Percentiles rank a stretch among this genome's conserved stretches.
Evolutionary conservation across 2,797 vertebrate genomes (phyloP).

Genomic region (Coreius guichenoti): DNA sequence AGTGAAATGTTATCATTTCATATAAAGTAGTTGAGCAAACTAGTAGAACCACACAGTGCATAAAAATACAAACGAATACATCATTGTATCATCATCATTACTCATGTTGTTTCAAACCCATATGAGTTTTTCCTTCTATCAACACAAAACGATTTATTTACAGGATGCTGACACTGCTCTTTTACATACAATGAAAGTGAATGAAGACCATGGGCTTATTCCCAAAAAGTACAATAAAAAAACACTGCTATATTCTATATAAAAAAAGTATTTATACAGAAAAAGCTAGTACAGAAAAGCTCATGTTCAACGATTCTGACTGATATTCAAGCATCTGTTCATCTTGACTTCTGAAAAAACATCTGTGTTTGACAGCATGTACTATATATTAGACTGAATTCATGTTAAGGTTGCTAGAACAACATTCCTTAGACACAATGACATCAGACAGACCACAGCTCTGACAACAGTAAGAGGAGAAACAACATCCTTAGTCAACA

Average conservation of each 20-base stretch:
- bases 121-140: too few species aligned
- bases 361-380: background rate
- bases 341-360: background rate
- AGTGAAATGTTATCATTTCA: too few species aligned
- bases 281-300: background rate
- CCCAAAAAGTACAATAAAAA: too few species aligned
- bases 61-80: too few species aligned
- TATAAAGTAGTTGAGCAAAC: too few species aligned
- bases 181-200: background rate
- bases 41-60: too few species aligned
- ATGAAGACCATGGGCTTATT: background rate
- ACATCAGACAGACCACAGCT: slow-evolving; percentile 34
- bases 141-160: too few species aligned
- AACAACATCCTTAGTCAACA: slow-evolving; percentile 16
- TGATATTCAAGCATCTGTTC: background rate
- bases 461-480: slow-evolving; percentile 21
- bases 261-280: too few species aligned
- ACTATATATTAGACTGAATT: slow-evolving; percentile 5
- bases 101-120: too few species aligned
- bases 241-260: background rate
- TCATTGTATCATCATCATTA: too few species aligned
- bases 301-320: background rate
- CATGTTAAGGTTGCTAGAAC: slow-evolving; percentile 7
- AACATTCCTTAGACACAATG: slow-evolving; percentile 14
- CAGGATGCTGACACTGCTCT: too few species aligned